phyloP scores from a whole-genome alignment of 2,888 invertebrate genomes.

The Dolichomitus sp. region DNA sequence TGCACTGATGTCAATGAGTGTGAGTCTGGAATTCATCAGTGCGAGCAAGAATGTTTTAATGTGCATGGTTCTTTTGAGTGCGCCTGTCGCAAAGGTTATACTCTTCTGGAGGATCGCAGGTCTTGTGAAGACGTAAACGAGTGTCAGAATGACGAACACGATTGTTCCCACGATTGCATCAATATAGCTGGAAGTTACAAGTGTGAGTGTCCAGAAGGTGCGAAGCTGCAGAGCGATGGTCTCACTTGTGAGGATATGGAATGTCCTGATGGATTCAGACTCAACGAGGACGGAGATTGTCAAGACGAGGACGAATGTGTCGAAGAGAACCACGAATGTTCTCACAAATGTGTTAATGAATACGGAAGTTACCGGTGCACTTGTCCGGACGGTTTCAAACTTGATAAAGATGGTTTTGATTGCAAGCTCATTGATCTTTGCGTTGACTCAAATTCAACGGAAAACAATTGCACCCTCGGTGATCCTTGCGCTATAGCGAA shows the following conservation, averaged over 20 bases:
- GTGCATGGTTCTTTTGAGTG: constrained; percentile 88
- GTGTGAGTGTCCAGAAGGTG: constrained; percentile 80
- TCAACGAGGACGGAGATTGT: constrained; percentile 74
- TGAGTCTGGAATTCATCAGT: constrained; percentile 72
- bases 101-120: constrained; percentile 85
- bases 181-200: constrained; percentile 82
- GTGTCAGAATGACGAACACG: constrained; percentile 81
- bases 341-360: constrained; percentile 87
- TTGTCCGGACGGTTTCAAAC: constrained; percentile 87
- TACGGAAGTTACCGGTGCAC: constrained; percentile 89
- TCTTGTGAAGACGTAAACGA: constrained; percentile 84
- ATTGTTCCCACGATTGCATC: constrained; percentile 85
- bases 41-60: constrained; percentile 86
- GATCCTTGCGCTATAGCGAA: constrained; percentile 78
- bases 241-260: constrained; percentile 81
- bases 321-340: constrained; percentile 85
- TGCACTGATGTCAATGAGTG: constrained; percentile 75
- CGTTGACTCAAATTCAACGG: constrained; percentile 54
- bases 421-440: constrained; percentile 74
- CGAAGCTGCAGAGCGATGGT: constrained; percentile 82
- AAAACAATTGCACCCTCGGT: constrained; percentile 77
- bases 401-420: constrained; percentile 82
- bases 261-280: constrained; percentile 70
- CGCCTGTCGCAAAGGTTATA: constrained; percentile 86
- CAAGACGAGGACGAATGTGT: constrained; percentile 84